Base-by-base conservation (phyloP, 2,888 invertebrate genomes). In the Dynastes grantii region DNA sequence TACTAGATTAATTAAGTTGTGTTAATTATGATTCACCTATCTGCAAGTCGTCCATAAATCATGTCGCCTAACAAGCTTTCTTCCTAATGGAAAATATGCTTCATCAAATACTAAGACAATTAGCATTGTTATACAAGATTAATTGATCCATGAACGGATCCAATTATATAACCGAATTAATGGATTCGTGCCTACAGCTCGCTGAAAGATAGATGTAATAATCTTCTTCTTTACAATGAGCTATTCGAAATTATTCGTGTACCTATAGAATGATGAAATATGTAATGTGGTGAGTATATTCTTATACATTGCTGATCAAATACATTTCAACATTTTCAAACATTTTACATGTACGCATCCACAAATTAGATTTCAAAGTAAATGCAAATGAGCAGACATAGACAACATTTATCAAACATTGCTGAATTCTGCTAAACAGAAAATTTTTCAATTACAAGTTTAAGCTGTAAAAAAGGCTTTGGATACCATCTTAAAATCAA, bases 41-140 rank as follows among this genome's bases (percentile, higher is more conserved):
- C 55, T 55, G n/a, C 55, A 55, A 55, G 55, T n/a, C 16, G n/a
- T 55, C 1, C 55, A 55, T 55, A 55, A 55, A 55, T 55, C 55
- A 55, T 55, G 55, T 55, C 55, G 55, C 6, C n/a, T 55, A 6
- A 22, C 55, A 55, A 55, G n/a, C 55, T 22, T n/a, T 55, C 55
- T 55, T 22, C 55, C 22, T 55, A 55, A 55, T 55, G 55, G 55
- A 55, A 55, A 55, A 55, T 55, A 55, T 55, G 55, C 55, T 22
- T n/a, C 2, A 13, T 55, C 55, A 22, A 53, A 55, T 22, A 55
- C 16, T 55, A 55, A 55, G n/a, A 55, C 55, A 55, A 55, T 55
- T 16, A 55, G 13, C 55, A 55, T n/a, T n/a, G 55, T 55, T 55
- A n/a, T 22, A n/a, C 55, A 55, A 55, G 55, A 55, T 55, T 16